Conservation (phyloP, 2,113 vertebrate genomes). For the Platycercus adscitus region DNA sequence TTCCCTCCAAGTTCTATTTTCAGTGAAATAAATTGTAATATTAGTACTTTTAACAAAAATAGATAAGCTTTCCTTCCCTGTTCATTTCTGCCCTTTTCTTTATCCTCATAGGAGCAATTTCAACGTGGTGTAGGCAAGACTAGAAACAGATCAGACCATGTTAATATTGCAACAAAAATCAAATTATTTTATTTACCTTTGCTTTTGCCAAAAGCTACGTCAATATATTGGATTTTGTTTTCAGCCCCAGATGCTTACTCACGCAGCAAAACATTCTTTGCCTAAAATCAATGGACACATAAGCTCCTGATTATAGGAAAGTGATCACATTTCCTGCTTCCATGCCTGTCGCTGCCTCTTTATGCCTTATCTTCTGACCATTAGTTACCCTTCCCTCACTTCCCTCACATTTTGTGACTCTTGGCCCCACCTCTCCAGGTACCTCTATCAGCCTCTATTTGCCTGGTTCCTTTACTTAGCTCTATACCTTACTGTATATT, state of each 20-base stretch:
- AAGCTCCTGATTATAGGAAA: background rate
- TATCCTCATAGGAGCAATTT: fast-evolving
- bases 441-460: background rate
- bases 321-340: fast-evolving
- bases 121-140: background rate
- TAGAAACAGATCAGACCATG: background rate
- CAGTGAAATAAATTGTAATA: background rate
- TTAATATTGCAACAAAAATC: background rate
- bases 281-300: background rate
- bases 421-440: background rate
- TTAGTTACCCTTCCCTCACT: background rate
- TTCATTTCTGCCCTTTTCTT: background rate
- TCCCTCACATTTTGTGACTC: background rate
- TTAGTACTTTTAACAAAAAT: background rate
- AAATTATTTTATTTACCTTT: background rate
- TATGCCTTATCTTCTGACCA: background rate
- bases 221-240: background rate
- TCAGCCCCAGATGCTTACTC: background rate
- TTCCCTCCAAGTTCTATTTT: background rate
- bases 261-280: background rate
- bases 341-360: fast-evolving
- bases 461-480: background rate
- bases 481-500: background rate
- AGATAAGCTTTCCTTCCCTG: background rate
- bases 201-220: background rate